Evolutionary conservation across 2,113 vertebrate genomes (phyloP).

Genomic region (Seriola rivoliana): DNA sequence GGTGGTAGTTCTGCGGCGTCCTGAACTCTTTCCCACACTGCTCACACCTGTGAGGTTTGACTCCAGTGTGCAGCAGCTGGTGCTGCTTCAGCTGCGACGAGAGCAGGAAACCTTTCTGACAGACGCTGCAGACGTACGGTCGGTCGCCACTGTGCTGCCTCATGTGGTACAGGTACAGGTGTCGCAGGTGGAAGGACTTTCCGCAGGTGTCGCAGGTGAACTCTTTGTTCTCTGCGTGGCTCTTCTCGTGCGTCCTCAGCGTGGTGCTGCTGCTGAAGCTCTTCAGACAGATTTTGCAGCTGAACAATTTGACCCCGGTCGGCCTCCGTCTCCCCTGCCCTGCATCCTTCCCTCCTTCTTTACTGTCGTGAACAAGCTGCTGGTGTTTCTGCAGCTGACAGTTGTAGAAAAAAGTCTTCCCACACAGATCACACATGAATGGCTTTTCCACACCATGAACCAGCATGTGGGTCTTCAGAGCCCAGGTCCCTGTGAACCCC

Average conservation of each 20-base stretch:
- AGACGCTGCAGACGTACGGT: conserved; percentile 77
- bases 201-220: conserved; percentile 69
- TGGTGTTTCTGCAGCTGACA: conserved; percentile 81
- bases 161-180: conserved; percentile 72
- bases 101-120: conserved; percentile 81
- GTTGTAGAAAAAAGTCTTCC: conserved; percentile 80
- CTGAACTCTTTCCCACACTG: conserved; percentile 75
- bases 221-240: conserved; percentile 68
- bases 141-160: conserved; percentile 70
- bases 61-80: conserved; percentile 73
- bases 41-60: conserved; percentile 72
- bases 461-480: conserved; percentile 78
- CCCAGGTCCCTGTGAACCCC: conserved; percentile 74
- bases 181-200: conserved; percentile 72
- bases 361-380: conserved; percentile 61
- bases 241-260: conserved; percentile 72
- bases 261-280: conserved; percentile 69
- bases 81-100: conserved; percentile 77
- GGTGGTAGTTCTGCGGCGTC: conserved; percentile 74
- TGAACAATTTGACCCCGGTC: conserved; percentile 25
- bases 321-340: background rate
- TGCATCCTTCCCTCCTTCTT: background rate
- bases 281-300: conserved; percentile 69
- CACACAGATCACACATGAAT: conserved; percentile 78
- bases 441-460: conserved; percentile 75